These are phyloP conservation scores for Aviceda subcristata DNA, from an alignment of 2,113 vertebrate genomes.

Conservation along the genomic window DNA sequence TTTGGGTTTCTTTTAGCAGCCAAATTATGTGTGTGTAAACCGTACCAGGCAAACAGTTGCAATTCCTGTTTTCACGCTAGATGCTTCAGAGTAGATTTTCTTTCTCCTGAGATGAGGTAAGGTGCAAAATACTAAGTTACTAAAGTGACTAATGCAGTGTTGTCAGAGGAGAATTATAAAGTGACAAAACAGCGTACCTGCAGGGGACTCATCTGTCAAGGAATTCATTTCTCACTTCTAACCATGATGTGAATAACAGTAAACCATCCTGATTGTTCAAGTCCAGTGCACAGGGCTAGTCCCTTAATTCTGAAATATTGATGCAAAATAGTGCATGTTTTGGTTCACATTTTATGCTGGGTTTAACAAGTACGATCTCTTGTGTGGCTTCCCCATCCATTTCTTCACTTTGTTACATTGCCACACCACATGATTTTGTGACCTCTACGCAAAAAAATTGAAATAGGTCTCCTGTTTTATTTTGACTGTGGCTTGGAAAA, in stretches of 20 bases:
- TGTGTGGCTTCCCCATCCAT: not conserved
- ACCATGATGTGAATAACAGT: conserved; percentile 37
- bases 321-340: not conserved
- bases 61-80: not conserved
- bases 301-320: conserved; percentile 13
- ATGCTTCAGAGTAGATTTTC: conserved; percentile 11
- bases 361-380: not conserved
- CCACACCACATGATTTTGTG: not conserved
- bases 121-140: conserved; percentile 48
- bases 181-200: not conserved
- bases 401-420: not conserved
- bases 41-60: not conserved
- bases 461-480: not conserved
- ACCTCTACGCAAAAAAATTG: not conserved
- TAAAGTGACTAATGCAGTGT: conserved; percentile 54
- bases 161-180: conserved; percentile 46
- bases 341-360: not conserved
- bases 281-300: not conserved
- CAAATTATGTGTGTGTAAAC: fast-evolving
- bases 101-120: conserved; percentile 33
- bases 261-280: not conserved
- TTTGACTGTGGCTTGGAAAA: not conserved
- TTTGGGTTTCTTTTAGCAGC: not conserved
- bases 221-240: conserved; percentile 55
- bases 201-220: conserved; percentile 51